Evolutionary conservation across 92 coral and sea anemone genomes (phyloP), one percentile per base, ranked within the genome.

Genomic region (Palythoa caribaeorum): DNA sequence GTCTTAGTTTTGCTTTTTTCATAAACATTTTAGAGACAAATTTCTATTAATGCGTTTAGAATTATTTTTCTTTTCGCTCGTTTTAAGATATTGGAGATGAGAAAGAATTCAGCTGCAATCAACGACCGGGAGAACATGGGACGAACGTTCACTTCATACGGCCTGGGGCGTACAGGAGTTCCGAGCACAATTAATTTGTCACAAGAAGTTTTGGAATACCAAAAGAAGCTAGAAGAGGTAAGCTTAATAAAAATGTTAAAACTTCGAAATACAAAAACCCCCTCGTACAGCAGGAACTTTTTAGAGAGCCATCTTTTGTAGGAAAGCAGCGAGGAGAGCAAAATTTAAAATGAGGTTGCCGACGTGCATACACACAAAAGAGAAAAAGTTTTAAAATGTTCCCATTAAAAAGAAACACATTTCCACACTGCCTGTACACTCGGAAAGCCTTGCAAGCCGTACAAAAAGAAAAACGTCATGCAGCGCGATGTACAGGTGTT

Each of bases 31-130:
- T 11, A 59, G 65, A 21, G 38, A 35, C 9, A 69, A 21, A n/a
- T 40, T 2, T 36, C 2, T 37, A 11, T 8, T 13, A 0, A 36
- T 28, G 3, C 19, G 70, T 63, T 63, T 2, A 70, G 71, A 12
- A 12, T 9, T 6, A 11, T 9, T 70, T 14, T 59, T 10, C 10
- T 17, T 59, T 59, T 17, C 16, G 17, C 13, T 59, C 65, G 65
- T 59, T 9, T 4, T 28, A 36, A 95, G 98, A 92, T 93, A 6
- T 84, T 94, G 47, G 93, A 95, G 62, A 84, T 95, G 85, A 95
- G 90, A 20, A 85, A 84, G 48, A 51, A 76, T 13, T 76, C 85
- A 80, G 76, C 87, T 39, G 91, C 91, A 10, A 94, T 95, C 2
- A 95, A 90, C 8, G 88, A 88, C 17, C 17, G 79, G 15, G 89